Base-by-base conservation (phyloP, 1,140 invertebrate genomes). In the Gerris buenoi region DNA sequence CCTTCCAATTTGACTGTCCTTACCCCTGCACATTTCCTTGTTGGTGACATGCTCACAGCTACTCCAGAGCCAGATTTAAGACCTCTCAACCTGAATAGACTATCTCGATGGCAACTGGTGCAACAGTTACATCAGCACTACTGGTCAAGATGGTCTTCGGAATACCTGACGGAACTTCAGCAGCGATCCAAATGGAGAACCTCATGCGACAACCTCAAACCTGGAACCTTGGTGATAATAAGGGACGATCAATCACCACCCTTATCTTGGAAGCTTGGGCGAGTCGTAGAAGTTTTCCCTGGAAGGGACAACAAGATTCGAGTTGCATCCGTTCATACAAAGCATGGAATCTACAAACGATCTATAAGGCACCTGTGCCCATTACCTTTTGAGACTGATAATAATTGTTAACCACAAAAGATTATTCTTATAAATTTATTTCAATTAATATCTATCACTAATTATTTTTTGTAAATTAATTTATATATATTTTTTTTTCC, bases 61-160 rank as follows among this genome's bases (percentile, higher is more conserved):
- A n/a, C 25, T 46, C 64, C 64, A 15, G 64, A 65, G 18, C 64
- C 64, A 5, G 25, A 23, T 2, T 56, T 46, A 15, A 15, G 25
- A 15, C 10, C 5, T 10, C n/a, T 46, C 2, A 13, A 13, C 15
- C 66, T 33, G 62, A 72, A 46, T 61, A 62, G 23, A 25, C 70
- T 57, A 10, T 46, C 65, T 58, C 65, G 65, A 18, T 65, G 65
- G 65, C 67, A 74, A 25, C 61, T 72, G 57, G 27, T 77, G 2
- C 69, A 74, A 63, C 65, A 65, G 33, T 58, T 27, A 2, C 26
- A 33, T 25, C 33, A 77, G 66, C 68, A 72, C 14, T 77, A 76
- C 65, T 79, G 76, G 69, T 63, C 15, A 1, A 25, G 70, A 27
- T 71, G 70, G 70, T 67, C 65, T 25, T 26, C 33, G 2, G 70